phyloP scores from a whole-genome alignment of 2,888 invertebrate genomes.

The Tiphia femorata region DNA sequence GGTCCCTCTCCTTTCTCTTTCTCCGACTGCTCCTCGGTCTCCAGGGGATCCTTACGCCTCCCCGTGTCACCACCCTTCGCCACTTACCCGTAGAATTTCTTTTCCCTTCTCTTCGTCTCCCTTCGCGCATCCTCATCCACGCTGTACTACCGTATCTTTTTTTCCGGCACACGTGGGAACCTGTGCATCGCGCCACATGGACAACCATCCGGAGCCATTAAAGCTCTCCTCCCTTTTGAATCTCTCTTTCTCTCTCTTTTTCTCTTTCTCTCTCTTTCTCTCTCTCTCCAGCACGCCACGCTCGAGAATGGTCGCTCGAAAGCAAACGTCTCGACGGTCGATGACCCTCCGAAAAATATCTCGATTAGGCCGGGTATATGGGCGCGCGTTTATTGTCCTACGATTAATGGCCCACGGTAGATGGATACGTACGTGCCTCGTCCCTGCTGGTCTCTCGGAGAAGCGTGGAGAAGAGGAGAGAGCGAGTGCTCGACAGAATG shows the following conservation, averaged over 20 bases:
- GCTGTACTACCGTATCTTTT: conserved; percentile 6
- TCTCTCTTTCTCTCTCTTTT: background rate
- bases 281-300: conserved; percentile 28
- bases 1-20: conserved; percentile 24
- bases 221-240: background rate
- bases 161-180: conserved; percentile 41
- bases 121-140: conserved; percentile 3
- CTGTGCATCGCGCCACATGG: conserved; percentile 40
- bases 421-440: background rate
- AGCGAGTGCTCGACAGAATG: too few relatives aligned
- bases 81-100: background rate
- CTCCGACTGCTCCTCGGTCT: conserved; percentile 9
- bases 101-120: conserved; percentile 3
- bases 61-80: background rate
- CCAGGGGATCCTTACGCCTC: conserved; percentile 1
- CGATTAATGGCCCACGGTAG: conserved; percentile 33
- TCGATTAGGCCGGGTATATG: conserved; percentile 27
- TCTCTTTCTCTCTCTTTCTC: background rate
- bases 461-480: too few relatives aligned
- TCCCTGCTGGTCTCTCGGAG: too few relatives aligned
- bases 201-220: conserved; percentile 24
- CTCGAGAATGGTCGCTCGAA: conserved; percentile 28
- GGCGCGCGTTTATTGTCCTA: conserved; percentile 37
- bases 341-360: conserved; percentile 55
- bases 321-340: conserved; percentile 51